phyloP scores from a whole-genome alignment of 2,888 invertebrate species.

The Onthophagus sagittarius region DNA sequence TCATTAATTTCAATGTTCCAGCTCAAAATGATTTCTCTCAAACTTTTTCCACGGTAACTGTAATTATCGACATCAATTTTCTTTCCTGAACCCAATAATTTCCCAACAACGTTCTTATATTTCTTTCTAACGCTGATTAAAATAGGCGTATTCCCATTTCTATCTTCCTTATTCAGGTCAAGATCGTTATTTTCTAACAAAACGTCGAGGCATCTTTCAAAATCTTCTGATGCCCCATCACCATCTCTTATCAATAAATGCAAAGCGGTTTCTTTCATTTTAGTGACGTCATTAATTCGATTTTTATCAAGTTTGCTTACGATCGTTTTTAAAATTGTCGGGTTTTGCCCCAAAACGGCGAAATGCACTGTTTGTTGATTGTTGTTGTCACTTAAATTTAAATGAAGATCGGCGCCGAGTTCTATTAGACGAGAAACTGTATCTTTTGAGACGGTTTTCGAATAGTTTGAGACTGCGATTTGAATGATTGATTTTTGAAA shows the following conservation, averaged over 20 bases:
- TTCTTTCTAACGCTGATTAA: not conserved
- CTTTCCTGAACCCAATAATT: not conserved
- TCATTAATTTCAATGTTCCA: not conserved
- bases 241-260: not conserved
- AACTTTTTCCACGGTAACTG: not conserved
- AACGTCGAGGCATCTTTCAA: not conserved
- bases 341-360: not conserved
- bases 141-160: not conserved
- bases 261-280: not conserved
- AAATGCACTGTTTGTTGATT: not conserved
- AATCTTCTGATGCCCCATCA: not conserved
- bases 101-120: not conserved
- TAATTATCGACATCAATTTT: not conserved
- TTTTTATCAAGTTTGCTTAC: not conserved
- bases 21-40: not conserved
- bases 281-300: not conserved
- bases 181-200: not conserved
- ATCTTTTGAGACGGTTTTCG: not conserved
- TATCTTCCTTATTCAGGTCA: not conserved
- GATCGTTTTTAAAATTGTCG: not conserved
- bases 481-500: not conserved
- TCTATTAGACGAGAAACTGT: not conserved
- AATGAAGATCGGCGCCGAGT: not conserved
- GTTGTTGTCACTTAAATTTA: not conserved
- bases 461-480: not conserved